Evolutionary conservation across 2,888 invertebrate genomes (phyloP).

Genomic region (Didymodactylos carnosus): DNA sequence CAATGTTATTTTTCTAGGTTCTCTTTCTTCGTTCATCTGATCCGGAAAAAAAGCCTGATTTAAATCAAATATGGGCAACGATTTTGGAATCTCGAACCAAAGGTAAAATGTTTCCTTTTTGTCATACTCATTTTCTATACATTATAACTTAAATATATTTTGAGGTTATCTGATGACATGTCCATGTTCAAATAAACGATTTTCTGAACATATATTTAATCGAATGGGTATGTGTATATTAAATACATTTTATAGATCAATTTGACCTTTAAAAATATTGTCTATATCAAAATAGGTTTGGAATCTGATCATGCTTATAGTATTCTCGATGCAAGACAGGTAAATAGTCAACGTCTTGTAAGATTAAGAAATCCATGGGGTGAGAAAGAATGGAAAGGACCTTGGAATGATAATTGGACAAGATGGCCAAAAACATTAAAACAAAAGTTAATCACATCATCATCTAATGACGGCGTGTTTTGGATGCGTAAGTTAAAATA

Average conservation of each 20-base stretch:
- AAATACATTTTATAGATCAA: not conserved
- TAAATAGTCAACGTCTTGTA: slow-evolving; percentile 1
- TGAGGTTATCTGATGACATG: slow-evolving; percentile 11
- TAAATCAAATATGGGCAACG: not conserved
- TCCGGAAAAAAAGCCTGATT: not conserved
- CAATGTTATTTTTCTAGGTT: not conserved
- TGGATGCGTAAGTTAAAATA: slow-evolving; percentile 11
- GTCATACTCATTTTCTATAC: not conserved
- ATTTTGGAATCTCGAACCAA: not conserved
- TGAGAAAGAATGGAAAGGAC: slow-evolving; percentile 14
- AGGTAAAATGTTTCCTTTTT: not conserved
- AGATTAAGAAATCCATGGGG: slow-evolving; percentile 14
- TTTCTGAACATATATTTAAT: not conserved
- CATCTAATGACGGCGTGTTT: slow-evolving; percentile 11
- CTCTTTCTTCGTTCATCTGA: not conserved
- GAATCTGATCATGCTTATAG: slow-evolving; percentile 7
- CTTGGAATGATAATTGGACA: slow-evolving; percentile 5
- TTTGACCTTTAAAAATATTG: not conserved
- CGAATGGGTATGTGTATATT: not conserved
- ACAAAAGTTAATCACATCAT: slow-evolving; percentile 3
- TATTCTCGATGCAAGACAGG: slow-evolving; percentile 8
- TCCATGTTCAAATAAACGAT: slow-evolving; percentile 8
- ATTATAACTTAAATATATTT: not conserved
- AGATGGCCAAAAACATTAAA: slow-evolving; percentile 9
- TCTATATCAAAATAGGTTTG: not conserved